Base-by-base conservation (phyloP, 2,888 invertebrate species). In the Brachypterus glaber region DNA sequence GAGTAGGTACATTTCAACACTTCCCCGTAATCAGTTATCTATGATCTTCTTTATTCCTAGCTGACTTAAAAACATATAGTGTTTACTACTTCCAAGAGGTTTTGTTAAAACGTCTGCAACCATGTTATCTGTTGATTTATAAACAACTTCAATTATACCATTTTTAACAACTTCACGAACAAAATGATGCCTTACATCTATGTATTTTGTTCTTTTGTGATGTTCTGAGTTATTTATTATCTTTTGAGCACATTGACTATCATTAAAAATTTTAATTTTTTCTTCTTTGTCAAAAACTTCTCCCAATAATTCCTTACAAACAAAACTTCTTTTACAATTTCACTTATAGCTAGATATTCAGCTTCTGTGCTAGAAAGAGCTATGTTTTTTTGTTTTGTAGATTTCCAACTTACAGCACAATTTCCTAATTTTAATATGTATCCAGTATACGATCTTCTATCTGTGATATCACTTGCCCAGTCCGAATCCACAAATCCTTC, bases 381-480 rank as follows among this genome's bases (percentile, higher is more conserved):
- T 21, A 52, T 44, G 11, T 46, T 47, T 32, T 40, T 47, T 33
- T 53, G 54, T 39, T 52, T 57, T 26, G 17, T 50, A 47, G 29
- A 40, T 46, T 39, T 52, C 51, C 44, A 44, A 50, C 46, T 48
- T 12, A 56, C 33, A 4, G 39, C 43, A 30, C 27, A 14, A 14
- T 35, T 35, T 11, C 47, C 46, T 11, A 49, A 26, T 24, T 17
- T 35, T 41, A 54, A 54, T 40, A 30, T 40, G 37, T 40, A 53
- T 1, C 52, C 54, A 24, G 51, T 54, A 41, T 50, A 55, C 9
- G 64, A 67, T 56, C 59, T 63, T 58, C 65, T 59, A 35, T 48
- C 42, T 3, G n/a, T 29, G 17, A 3, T 25, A 37, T 44, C 30
- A 17, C 29, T 30, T 11, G 33, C 50, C 48, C 50, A 53, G 38